A percentile compares a stretch with the other conserved stretches of the same genome.
Evolutionary conservation across 2,888 invertebrate genomes (phyloP).

Genomic region (Graphium colonna): DNA sequence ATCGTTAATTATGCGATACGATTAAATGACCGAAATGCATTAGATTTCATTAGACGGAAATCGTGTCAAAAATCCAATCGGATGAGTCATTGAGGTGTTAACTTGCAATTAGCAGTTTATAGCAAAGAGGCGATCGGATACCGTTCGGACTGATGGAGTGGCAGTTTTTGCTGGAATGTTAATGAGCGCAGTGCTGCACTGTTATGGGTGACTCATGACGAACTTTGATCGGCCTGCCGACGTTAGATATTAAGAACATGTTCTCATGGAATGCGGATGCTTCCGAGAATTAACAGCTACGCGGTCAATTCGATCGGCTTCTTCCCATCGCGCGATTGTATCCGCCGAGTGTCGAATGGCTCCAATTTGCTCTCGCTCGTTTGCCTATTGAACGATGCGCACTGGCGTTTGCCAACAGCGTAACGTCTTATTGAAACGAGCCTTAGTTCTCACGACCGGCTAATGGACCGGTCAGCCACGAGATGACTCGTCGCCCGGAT

Average conservation of each 20-base stretch:
- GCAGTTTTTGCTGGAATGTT: conserved; percentile 62
- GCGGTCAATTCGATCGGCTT: conserved; percentile 41
- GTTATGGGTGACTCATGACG: conserved; percentile 63
- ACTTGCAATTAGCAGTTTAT: conserved; percentile 1
- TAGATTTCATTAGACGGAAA: conserved; percentile 13
- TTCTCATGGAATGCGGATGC: conserved; percentile 70
- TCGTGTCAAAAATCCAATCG: conserved; percentile 13
- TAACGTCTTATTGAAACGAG: neutral
- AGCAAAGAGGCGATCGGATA: conserved; percentile 39
- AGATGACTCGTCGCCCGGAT: neutral
- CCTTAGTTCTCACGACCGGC: neutral
- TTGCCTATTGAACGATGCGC: neutral
- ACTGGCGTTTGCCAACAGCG: neutral
- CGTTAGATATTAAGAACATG: conserved; percentile 62
- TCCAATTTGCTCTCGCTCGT: conserved; percentile 25
- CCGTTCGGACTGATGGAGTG: conserved; percentile 45
- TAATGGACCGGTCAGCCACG: neutral
- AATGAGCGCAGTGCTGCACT: conserved; percentile 68
- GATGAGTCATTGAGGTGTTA: conserved; percentile 16
- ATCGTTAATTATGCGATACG: conserved; percentile 1
- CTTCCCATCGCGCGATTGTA: conserved; percentile 34
- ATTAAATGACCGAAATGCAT: neutral
- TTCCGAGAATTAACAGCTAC: conserved; percentile 57
- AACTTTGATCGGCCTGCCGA: conserved; percentile 42
- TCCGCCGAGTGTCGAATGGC: conserved; percentile 31